phyloP scores from a whole-genome alignment of 1,140 invertebrate species.

The Scaptomyza graminum region DNA sequence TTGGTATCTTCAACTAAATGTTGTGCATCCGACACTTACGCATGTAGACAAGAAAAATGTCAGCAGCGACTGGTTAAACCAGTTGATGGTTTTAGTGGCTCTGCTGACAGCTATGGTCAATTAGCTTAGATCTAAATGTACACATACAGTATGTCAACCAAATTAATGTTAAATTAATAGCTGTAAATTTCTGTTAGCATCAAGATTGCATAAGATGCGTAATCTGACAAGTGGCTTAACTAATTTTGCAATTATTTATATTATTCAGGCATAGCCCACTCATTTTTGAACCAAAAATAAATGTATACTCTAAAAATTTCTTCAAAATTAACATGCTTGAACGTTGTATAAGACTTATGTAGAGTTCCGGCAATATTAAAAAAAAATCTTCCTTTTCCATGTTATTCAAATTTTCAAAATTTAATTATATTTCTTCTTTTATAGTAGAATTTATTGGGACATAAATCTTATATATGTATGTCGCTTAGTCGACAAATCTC shows the following conservation, averaged over 20 bases:
- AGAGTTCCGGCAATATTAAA: slow-evolving; percentile 55
- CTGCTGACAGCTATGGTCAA: slow-evolving; percentile 62
- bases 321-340: slow-evolving; percentile 7
- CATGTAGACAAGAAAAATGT: slow-evolving; percentile 22
- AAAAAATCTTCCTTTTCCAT: slow-evolving; percentile 62
- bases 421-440: slow-evolving; percentile 32
- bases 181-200: slow-evolving; percentile 14
- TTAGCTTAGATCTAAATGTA: slow-evolving; percentile 64
- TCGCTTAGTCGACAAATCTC: slow-evolving; percentile 6
- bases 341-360: slow-evolving; percentile 42
- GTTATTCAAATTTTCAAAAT: slow-evolving; percentile 28
- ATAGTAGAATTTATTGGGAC: slow-evolving; percentile 57
- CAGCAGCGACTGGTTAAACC: slow-evolving; percentile 41
- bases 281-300: slow-evolving; percentile 22
- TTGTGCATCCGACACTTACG: slow-evolving; percentile 19
- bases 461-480: slow-evolving; percentile 64
- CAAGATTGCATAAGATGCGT: not conserved
- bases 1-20: slow-evolving; percentile 24
- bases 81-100: slow-evolving; percentile 48
- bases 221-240: not conserved
- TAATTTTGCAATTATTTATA: not conserved
- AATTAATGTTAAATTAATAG: slow-evolving; percentile 33
- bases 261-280: slow-evolving; percentile 11
- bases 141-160: slow-evolving; percentile 42
- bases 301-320: slow-evolving; percentile 5